Base-by-base conservation (phyloP, 2,797 vertebrate genomes). In the Tragopan temminckii region DNA sequence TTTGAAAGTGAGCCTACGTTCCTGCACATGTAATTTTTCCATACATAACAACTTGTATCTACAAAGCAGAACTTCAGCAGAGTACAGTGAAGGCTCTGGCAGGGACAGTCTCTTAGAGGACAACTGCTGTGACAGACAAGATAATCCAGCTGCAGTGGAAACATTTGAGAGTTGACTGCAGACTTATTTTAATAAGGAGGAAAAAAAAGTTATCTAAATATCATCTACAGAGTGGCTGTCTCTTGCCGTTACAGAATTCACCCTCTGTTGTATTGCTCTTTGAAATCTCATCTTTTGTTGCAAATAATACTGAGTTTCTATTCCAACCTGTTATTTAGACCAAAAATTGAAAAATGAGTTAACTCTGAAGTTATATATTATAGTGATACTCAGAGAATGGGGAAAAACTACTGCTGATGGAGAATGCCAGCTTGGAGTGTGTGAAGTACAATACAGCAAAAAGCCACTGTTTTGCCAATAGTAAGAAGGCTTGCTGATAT, bases 141-240 rank as follows among this genome's bases (percentile, higher is more conserved):
- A 72, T 89, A 83, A 88, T 93, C 72, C 81, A 59, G 50, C 76
- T 93, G 35, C 69, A 64, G 31, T 84, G 88, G 86, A 94, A 93
- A 89, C 42, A 55, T 46, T 95, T 70, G 55, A 46, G 58, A 77
- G 23, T 61, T 71, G 2, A 2, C 63, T 91, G 84, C 64, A 79
- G 81, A 10, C 13, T 59, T 53, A 59, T 48, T 69, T 52, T 80
- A 62, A 67, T 48, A 36, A 75, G 15, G 20, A 50, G 5, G 9
- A 7, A 19, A 12, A 46, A 69, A 20, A 38, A 10, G 5, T 55
- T 42, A 66, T 64, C 45, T 82, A 36, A 68, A 67, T 78, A 88
- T 96, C 23, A 75, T 85, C 45, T 81, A 43, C 38, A 36, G 29
- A 77, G 48, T 58, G 36, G 7, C 29, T 78, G 40, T 71, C n/a